Evolutionary conservation across 2,797 vertebrate species (phyloP).

Genomic region (Neostethus bicornis): DNA sequence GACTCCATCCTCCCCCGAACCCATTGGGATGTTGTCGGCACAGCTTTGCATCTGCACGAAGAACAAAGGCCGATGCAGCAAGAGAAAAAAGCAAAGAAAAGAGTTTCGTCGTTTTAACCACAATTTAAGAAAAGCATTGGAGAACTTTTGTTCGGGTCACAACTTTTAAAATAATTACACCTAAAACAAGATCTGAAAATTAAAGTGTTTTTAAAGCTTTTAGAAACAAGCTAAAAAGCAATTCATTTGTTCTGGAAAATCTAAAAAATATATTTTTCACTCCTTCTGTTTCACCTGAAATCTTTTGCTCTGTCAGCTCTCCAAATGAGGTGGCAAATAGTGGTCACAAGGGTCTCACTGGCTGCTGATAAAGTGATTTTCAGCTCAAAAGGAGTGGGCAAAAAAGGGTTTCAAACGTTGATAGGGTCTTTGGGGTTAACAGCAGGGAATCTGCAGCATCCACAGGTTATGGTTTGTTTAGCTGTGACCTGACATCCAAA

Average conservation of each 20-base stretch:
- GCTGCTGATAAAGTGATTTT: constrained; percentile 63
- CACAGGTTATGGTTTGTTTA: constrained; percentile 39
- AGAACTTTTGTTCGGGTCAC: constrained; percentile 75
- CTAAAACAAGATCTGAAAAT: constrained; percentile 33
- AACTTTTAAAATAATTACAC: constrained; percentile 69
- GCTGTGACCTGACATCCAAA: constrained; percentile 19
- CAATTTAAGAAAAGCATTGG: constrained; percentile 64
- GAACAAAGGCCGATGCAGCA: constrained; percentile 68
- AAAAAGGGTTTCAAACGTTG: constrained; percentile 56
- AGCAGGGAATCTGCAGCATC: constrained; percentile 38
- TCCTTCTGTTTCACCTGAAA: constrained; percentile 29
- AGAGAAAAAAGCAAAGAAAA: constrained; percentile 32
- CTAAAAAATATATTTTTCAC: constrained; percentile 19
- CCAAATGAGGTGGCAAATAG: constrained; percentile 57
- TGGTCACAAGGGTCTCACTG: constrained; percentile 45
- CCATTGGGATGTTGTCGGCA: constrained; percentile 63
- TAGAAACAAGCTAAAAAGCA: constrained; percentile 24
- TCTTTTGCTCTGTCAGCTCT: constrained; percentile 42
- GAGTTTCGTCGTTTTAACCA: constrained; percentile 56
- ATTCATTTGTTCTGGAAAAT: constrained; percentile 14
- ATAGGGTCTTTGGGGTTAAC: constrained; percentile 50
- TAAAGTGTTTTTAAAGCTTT: constrained; percentile 4
- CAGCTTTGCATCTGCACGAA: constrained; percentile 57
- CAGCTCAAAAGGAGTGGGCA: constrained; percentile 38
- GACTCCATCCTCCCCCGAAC: constrained; percentile 67